Conservation (phyloP, 2,113 vertebrate genomes). For the Numida meleagris region DNA sequence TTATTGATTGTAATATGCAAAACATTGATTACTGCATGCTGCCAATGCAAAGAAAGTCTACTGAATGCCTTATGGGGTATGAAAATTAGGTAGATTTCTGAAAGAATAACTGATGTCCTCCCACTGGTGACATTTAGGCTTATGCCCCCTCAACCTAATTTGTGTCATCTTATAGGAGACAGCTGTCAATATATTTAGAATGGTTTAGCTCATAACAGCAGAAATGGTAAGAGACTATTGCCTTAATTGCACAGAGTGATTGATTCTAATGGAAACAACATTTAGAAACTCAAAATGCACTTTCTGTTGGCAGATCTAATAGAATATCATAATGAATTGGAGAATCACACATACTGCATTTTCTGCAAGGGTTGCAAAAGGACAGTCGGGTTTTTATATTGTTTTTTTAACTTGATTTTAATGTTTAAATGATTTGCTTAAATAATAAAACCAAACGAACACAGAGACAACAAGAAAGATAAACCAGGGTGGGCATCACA, state of each 20-base stretch:
- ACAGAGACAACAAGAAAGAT: not conserved
- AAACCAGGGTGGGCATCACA: not conserved
- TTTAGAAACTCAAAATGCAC: slow-evolving; percentile 84
- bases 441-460: not conserved
- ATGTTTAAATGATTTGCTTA: slow-evolving; percentile 52
- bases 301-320: slow-evolving; percentile 78
- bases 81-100: slow-evolving; percentile 80
- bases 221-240: slow-evolving; percentile 88
- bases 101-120: slow-evolving; percentile 70
- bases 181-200: slow-evolving; percentile 92
- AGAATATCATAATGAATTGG: slow-evolving; percentile 76
- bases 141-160: slow-evolving; percentile 75
- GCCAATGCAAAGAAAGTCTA: slow-evolving; percentile 88
- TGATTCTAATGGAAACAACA: slow-evolving; percentile 91
- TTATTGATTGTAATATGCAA: slow-evolving; percentile 82
- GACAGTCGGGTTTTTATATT: slow-evolving; percentile 12
- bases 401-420: not conserved
- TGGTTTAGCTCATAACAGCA: slow-evolving; percentile 87
- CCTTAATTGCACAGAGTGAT: slow-evolving; percentile 92
- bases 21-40: slow-evolving; percentile 84
- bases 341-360: slow-evolving; percentile 50
- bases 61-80: slow-evolving; percentile 83
- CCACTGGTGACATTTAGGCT: slow-evolving; percentile 83
- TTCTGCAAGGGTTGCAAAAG: slow-evolving; percentile 63
- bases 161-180: slow-evolving; percentile 83